Conservation (phyloP, 2,797 vertebrate species). For the Orestias chungarensis region DNA sequence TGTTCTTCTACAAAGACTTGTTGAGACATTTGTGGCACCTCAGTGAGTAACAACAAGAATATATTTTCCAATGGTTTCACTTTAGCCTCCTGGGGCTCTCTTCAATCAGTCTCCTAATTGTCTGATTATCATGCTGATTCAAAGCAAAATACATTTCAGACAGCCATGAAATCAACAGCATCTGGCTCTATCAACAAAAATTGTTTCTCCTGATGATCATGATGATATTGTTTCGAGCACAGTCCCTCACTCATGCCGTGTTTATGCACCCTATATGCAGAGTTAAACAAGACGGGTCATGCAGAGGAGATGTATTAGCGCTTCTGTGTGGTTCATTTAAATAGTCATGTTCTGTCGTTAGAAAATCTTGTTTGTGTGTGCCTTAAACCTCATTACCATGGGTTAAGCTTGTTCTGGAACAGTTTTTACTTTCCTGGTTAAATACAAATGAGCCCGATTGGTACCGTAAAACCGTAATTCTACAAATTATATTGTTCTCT, state of each 20-base stretch:
- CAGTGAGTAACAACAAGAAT: conserved; percentile 31
- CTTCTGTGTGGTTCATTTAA: conserved; percentile 20
- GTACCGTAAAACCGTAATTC: not conserved
- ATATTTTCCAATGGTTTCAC: conserved; percentile 45
- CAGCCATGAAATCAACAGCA: conserved; percentile 59
- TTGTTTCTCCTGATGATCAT: conserved; percentile 32
- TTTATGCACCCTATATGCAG: conserved; percentile 24
- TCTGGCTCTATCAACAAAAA: conserved; percentile 57
- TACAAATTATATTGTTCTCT: not conserved
- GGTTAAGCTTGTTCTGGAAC: not conserved
- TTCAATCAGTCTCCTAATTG: conserved; percentile 68
- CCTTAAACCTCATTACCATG: not conserved
- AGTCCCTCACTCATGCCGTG: conserved; percentile 35
- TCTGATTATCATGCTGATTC: conserved; percentile 68
- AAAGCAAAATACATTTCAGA: conserved; percentile 62
- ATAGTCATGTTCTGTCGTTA: conserved; percentile 3
- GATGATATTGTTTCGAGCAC: conserved; percentile 51
- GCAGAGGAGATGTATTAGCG: not conserved
- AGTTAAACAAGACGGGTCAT: conserved; percentile 37
- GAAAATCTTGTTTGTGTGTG: not conserved
- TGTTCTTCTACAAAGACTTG: not conserved
- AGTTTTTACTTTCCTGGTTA: not conserved
- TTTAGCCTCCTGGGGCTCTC: conserved; percentile 43
- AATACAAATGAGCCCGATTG: not conserved
- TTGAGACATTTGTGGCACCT: conserved; percentile 16